Base-by-base conservation (phyloP, 2,888 invertebrate species). In the Hirtodrosophila confusa region DNA sequence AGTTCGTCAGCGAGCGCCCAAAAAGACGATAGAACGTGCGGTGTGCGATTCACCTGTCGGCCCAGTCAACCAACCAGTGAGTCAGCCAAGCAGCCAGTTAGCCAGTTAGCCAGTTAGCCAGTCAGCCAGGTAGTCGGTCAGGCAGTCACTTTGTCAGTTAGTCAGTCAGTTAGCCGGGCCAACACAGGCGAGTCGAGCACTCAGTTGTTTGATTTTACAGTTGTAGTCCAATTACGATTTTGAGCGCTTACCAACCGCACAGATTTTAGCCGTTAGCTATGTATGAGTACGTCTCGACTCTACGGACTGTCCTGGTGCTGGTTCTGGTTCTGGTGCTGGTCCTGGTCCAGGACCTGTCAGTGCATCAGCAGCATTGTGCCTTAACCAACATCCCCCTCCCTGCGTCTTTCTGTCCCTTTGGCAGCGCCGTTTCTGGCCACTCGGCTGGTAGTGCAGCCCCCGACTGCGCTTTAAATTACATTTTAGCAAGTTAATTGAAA, bases 401-500 rank as follows among this genome's bases (percentile, higher is more conserved):
- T 53, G 33, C 7, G 43, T 36, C 36, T 53, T 27, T 27, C 27
- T 27, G 6, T 27, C 17, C 2, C 17, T 17, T 17, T 17, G 17
- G 17, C 17, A 17, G 17, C 17, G 54, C 64, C 56, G 54, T 50
- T 72, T 71, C 56, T 49, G 48, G 29, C n/a, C 12, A 37, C 31
- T 8, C 36, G 49, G 54, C 51, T 58, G 45, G 55, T 39, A 44
- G 43, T 61, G 49, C 53, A 45, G 61, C 37, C 35, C 54, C 37
- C 39, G 56, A 41, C 74, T 58, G 53, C 80, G 75, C 78, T 82
- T 88, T 88, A 89, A 90, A 90, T 90, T 90, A 89, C 89, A 90
- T 90, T 90, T 90, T 79, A 86, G 89, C 84, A 90, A 90, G 90
- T 90, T 90, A 90, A 90, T 90, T 90, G 90, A 90, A 90, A 90